Evolutionary conservation across 1,140 invertebrate species (phyloP), one percentile per base, ranked within the genome.

Genomic region (Triops cancriformis): DNA sequence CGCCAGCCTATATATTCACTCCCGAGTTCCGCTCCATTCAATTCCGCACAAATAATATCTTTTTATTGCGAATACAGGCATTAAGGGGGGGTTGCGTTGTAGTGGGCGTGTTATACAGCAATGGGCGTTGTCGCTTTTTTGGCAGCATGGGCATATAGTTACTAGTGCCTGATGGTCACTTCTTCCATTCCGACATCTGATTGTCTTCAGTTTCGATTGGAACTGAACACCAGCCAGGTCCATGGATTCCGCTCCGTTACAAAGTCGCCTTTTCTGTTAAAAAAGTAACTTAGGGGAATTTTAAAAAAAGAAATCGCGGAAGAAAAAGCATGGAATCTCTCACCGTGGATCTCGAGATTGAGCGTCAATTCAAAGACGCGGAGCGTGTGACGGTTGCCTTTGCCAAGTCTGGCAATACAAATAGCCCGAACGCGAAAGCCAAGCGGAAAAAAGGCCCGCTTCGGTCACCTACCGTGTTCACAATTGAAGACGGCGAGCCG

Each of bases 121-220:
- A 64, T 64, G 51, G 51, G 51, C 51, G 51, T 64, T 64, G 51
- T 64, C 51, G 51, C 51, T 64, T 64, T 64, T 64, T 64, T 64
- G 51, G 51, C 51, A 64, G 51, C 51, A 37, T 37, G 31, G n/a
- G 31, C 31, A 64, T 64, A 64, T 23, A 64, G 51, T 64, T 23
- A 64, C 10, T 64, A 64, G 51, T n/a, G 51, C 14, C 23, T 64
- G 51, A 23, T 64, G 51, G 51, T 64, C 51, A 64, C 18, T 64
- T 64, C 51, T 64, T 64, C 18, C 51, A n/a, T 64, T 64, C 51
- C 51, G 0, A 64, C 51, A 64, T 64, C 51, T 64, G 51, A 64
- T 23, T 64, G 51, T 64, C 51, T 64, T 64, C 51, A 64, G 51
- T 64, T 64, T 64, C 51, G 10, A n/a, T 64, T 18, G n/a, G 51